Conservation (phyloP, 2,888 invertebrate species). For the Amiota mariae region DNA sequence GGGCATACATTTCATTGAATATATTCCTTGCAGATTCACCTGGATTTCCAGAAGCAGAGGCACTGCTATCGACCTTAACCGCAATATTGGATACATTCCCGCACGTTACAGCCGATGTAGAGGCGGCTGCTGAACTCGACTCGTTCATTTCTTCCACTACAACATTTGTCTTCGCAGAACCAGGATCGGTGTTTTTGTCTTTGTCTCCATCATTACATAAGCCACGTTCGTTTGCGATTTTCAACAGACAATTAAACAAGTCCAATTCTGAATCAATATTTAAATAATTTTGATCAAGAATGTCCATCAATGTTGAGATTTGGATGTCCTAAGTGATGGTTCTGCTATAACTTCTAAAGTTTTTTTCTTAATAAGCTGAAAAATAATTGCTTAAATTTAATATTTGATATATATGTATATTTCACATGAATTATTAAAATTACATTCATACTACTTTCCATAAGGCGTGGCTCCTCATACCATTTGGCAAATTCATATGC, state of each 20-base stretch:
- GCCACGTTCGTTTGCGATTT: slow-evolving; percentile 79
- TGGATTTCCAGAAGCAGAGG: slow-evolving; percentile 50
- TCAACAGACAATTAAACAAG: slow-evolving; percentile 82
- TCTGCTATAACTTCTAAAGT: slow-evolving; percentile 85
- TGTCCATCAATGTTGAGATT: slow-evolving; percentile 81
- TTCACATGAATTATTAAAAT: not conserved
- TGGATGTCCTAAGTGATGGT: slow-evolving; percentile 85
- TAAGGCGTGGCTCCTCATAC: slow-evolving; percentile 86
- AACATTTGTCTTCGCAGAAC: slow-evolving; percentile 22
- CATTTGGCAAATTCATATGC: slow-evolving; percentile 83
- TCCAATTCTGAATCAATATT: slow-evolving; percentile 85
- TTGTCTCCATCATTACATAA: no score
- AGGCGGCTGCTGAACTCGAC: slow-evolving; percentile 13
- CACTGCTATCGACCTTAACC: slow-evolving; percentile 67
- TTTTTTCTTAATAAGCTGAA: slow-evolving; percentile 80
- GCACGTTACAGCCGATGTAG: slow-evolving; percentile 42
- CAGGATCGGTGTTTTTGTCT: slow-evolving; percentile 35
- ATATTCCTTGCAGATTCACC: slow-evolving; percentile 54
- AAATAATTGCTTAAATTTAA: no score
- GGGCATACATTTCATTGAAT: slow-evolving; percentile 64
- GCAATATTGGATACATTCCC: no score
- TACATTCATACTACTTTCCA: slow-evolving; percentile 87
- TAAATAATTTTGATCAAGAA: slow-evolving; percentile 83
- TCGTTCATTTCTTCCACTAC: slow-evolving; percentile 67
- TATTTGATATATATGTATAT: not conserved